Evolutionary conservation across 2,113 vertebrate species (phyloP).

Genomic region (Paedocypris sp.): DNA sequence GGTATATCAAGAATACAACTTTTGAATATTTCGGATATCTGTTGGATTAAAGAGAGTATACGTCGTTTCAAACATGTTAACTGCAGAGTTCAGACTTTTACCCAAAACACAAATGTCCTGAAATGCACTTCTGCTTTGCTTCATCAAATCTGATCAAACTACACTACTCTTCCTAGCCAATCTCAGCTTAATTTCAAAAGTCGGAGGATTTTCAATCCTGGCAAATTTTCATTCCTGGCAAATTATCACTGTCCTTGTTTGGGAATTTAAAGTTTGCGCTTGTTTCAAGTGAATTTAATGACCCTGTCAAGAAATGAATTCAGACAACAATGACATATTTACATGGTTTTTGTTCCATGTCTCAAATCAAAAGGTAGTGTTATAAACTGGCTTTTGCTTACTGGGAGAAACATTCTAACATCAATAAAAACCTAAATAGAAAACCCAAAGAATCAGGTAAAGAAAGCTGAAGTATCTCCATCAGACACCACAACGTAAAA

Average conservation of each 20-base stretch:
- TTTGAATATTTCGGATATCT: conserved; percentile 27
- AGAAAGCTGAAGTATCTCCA: conserved; percentile 47
- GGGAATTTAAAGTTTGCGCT: too few relatives aligned
- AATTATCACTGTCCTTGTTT: too few relatives aligned
- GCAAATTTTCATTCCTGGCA: neutral
- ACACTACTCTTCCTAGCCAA: conserved; percentile 15
- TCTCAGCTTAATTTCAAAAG: conserved; percentile 2
- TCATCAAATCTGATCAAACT: neutral
- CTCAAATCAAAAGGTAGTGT: conserved; percentile 9
- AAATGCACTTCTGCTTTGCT: neutral
- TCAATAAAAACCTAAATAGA: conserved; percentile 42
- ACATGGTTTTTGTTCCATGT: conserved; percentile 13
- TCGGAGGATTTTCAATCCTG: conserved; percentile 14
- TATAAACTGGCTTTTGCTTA: neutral
- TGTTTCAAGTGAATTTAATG: neutral
- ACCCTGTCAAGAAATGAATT: conserved; percentile 8
- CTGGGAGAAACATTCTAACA: conserved; percentile 17
- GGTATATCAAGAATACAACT: conserved; percentile 56
- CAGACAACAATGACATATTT: conserved; percentile 1
- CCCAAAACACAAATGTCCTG: conserved; percentile 11
- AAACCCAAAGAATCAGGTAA: conserved; percentile 48
- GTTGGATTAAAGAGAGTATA: neutral
- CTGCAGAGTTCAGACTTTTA: conserved; percentile 8
- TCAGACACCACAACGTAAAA: conserved; percentile 44
- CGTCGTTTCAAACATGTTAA: neutral